Evolutionary conservation across 2,113 vertebrate genomes (phyloP), one percentile per base, ranked within the genome.

Genomic region (Sorex fumeus): DNA sequence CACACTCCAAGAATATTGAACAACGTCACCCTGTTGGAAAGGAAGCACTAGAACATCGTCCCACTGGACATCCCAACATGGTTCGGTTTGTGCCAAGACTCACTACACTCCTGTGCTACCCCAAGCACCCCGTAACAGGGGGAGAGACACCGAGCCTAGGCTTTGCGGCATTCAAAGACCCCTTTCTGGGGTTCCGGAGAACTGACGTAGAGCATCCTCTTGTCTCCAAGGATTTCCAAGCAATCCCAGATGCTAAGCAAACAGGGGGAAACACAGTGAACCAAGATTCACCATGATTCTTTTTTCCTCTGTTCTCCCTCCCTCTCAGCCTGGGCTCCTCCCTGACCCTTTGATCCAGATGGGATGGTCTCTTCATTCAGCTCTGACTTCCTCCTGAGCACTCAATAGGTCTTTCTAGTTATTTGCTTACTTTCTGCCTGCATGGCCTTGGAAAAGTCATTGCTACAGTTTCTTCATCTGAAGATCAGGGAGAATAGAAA

Each of bases 1-100:
- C n/a, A 34, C 78, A 50, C 83, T 47, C 40, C 1, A 76, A 75
- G 5, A 30, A 2, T 10, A 6, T 34, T 81, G 70, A 81, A 76
- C 88, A 94, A 71, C 3, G 45, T 3, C 45, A 47, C 50, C 53
- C 69, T 28, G 34, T 43, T 47, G 6, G 0, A 0, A 27, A 15
- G 40, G 76, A 60, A 0, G 19, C 36, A 32, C 23, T 12, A n/a
- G 45, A 32, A 12, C 9, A 57, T 8, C 3, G 4, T 0, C 28
- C 25, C 53, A 1, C 0, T 5, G 13, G 23, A 4, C 47, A 0
- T 15, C 60, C 47, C 0, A 0, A 75, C 53, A 30, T 13, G 23
- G 67, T 62, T 15, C 12, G 1, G 45, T 71, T 34, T 36, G 23
- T 27, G 12, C 83, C 69, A 21, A 78, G 30, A 28, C 53, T 10